Evolutionary conservation across 2,113 vertebrate genomes (phyloP).

Genomic region (Cinclus mexicanus): DNA sequence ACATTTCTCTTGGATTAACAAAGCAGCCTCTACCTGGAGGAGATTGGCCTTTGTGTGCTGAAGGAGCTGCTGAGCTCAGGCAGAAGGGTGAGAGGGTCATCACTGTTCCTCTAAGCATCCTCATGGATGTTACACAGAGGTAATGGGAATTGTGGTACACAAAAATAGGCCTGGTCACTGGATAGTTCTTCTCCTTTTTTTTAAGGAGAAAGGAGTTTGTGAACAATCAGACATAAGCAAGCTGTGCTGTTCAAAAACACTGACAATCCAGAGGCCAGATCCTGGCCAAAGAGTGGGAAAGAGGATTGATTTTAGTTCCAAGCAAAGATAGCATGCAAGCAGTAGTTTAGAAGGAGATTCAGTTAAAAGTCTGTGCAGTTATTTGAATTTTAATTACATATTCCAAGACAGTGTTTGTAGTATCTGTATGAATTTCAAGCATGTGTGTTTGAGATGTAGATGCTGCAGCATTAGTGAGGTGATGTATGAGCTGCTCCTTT

Average conservation of each 20-base stretch:
- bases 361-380: not conserved
- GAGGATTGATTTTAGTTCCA: not conserved
- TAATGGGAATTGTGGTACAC: not conserved
- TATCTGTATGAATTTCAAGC: not conserved
- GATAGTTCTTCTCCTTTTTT: not conserved
- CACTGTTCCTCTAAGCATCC: not conserved
- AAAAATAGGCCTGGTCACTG: not conserved
- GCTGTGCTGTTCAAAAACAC: not conserved
- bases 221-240: not conserved
- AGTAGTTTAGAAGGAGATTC: not conserved
- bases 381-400: not conserved
- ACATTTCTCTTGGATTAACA: not conserved
- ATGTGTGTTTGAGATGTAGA: not conserved
- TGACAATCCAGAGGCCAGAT: not conserved
- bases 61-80: not conserved
- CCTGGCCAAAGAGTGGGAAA: not conserved
- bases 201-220: not conserved
- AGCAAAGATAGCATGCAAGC: not conserved
- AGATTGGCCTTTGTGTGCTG: not conserved
- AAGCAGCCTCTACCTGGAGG: not conserved
- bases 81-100: not conserved
- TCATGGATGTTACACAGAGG: accelerated
- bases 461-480: not conserved
- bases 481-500: not conserved
- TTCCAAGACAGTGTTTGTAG: not conserved